phyloP scores from a whole-genome alignment of 2,797 vertebrate species.

The Onychomys torridus region DNA sequence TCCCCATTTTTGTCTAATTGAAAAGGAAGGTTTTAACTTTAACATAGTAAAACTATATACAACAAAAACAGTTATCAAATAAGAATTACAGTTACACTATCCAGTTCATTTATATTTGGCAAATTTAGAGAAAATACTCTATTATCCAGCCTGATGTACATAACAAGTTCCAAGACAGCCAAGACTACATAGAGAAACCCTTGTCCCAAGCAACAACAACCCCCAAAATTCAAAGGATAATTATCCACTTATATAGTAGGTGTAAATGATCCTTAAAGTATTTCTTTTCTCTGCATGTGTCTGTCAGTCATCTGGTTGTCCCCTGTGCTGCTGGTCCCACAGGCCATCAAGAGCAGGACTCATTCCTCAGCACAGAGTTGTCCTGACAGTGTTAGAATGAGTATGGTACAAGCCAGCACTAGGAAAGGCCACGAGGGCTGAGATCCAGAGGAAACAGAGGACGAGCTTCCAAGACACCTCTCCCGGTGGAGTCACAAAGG shows the following conservation, averaged over 20 bases:
- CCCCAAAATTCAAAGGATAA: background rate
- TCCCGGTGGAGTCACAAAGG: background rate
- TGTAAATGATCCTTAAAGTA: conserved; percentile 22
- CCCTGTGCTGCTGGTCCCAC: background rate
- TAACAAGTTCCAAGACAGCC: background rate
- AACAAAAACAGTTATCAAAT: background rate
- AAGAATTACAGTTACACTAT: background rate
- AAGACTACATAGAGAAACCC: background rate
- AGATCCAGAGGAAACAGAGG: background rate
- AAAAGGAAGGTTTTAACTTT: background rate
- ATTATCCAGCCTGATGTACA: background rate
- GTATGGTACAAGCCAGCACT: conserved; percentile 11
- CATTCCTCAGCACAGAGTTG: background rate
- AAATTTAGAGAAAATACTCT: conserved; percentile 9
- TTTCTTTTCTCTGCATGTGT: background rate
- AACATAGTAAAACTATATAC: background rate
- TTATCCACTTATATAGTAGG: conserved; percentile 22
- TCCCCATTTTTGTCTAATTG: background rate
- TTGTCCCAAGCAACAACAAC: background rate
- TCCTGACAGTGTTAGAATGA: background rate
- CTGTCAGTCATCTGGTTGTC: background rate
- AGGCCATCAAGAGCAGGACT: background rate
- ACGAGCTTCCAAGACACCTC: background rate
- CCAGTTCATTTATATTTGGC: background rate
- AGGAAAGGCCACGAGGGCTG: background rate